These are phyloP conservation scores for Lapara coniferarum DNA, from an alignment of 2,888 invertebrate genomes.

Conservation along the genomic window DNA sequence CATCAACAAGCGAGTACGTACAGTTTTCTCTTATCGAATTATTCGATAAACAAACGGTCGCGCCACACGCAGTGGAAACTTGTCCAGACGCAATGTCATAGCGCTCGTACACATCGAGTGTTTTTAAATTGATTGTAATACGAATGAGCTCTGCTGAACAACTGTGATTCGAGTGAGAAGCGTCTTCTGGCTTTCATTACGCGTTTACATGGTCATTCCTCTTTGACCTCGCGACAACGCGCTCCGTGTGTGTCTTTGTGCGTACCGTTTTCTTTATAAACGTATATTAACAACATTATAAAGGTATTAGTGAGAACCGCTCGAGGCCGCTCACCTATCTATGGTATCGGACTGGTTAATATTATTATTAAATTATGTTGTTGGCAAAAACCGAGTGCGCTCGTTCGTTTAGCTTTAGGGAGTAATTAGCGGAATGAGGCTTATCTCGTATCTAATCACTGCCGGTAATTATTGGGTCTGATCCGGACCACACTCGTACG, in stretches of 20 bases:
- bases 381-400: slow-evolving; percentile 74
- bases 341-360: slow-evolving; percentile 78
- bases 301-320: slow-evolving; percentile 72
- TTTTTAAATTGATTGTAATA: slow-evolving; percentile 80
- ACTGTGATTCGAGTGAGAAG: slow-evolving; percentile 75
- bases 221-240: slow-evolving; percentile 70
- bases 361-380: slow-evolving; percentile 82
- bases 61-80: slow-evolving; percentile 72
- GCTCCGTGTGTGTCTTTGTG: slow-evolving; percentile 50
- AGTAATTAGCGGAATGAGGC: slow-evolving; percentile 81
- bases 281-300: slow-evolving; percentile 63
- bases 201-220: slow-evolving; percentile 78
- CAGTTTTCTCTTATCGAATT: slow-evolving; percentile 67
- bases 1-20: slow-evolving; percentile 52
- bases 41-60: slow-evolving; percentile 51
- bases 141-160: slow-evolving; percentile 70
- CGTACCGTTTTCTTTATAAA: slow-evolving; percentile 54
- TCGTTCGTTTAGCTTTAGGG: slow-evolving; percentile 80
- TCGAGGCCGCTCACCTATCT: slow-evolving; percentile 70
- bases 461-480: slow-evolving; percentile 76
- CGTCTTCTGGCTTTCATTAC: slow-evolving; percentile 71
- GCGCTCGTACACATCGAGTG: slow-evolving; percentile 60
- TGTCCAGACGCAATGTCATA: slow-evolving; percentile 70
- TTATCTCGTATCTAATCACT: slow-evolving; percentile 79
- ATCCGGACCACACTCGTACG: slow-evolving; percentile 59